Evolutionary conservation across 1,140 invertebrate species (phyloP).

Genomic region (Cecropterus lyciades): DNA sequence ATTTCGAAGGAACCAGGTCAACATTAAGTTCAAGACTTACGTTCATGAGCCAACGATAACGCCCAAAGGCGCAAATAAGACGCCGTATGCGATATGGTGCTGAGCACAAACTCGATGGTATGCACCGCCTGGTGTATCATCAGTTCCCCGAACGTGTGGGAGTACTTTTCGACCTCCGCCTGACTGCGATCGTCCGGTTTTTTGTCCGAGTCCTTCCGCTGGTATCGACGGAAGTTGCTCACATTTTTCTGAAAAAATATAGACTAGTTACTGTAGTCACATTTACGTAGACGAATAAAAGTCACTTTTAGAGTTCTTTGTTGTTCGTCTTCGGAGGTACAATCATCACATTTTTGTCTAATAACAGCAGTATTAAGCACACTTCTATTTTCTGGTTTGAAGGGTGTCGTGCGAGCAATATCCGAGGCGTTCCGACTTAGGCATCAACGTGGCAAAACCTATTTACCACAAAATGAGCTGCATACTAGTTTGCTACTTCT

Average conservation of each 20-base stretch:
- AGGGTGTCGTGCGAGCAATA: no score
- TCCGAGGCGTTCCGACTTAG: no score
- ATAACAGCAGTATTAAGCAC: no score
- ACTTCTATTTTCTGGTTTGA: no score
- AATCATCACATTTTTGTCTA: no score
- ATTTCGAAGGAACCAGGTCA: background rate
- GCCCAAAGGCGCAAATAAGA: slow-evolving; percentile 99
- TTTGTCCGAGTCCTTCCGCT: slow-evolving; percentile 54
- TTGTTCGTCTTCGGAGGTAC: no score
- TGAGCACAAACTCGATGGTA: slow-evolving; percentile 98
- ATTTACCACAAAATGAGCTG: no score
- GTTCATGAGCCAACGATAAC: slow-evolving; percentile 97
- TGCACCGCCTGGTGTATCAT: slow-evolving; percentile 98
- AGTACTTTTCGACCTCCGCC: slow-evolving; percentile 57
- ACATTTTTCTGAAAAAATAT: slow-evolving; percentile 46
- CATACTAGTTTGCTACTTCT: no score
- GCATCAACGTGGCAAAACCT: no score
- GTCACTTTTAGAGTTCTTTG: no score
- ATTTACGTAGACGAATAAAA: no score
- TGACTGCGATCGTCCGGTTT: slow-evolving; percentile 52
- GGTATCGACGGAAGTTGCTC: slow-evolving; percentile 54
- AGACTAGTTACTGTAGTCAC: no score
- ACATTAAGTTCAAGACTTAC: slow-evolving; percentile 86
- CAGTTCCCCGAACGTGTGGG: slow-evolving; percentile 90
- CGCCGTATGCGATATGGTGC: slow-evolving; percentile 98